These are phyloP conservation scores for Eulemur mongoz DNA, from an alignment of 2,797 vertebrate species.

Conservation along the genomic window DNA sequence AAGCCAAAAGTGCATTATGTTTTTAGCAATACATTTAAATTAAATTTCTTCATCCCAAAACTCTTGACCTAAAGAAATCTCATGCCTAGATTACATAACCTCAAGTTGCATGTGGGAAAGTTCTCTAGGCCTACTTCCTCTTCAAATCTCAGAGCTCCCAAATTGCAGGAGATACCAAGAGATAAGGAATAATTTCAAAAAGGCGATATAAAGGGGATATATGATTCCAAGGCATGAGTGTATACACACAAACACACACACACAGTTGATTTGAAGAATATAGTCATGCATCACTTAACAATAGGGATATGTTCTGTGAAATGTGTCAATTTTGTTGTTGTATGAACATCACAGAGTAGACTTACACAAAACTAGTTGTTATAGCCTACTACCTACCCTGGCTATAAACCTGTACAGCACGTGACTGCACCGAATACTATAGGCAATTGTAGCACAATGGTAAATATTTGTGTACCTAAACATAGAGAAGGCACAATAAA, in stretches of 20 bases:
- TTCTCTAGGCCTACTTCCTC: not conserved
- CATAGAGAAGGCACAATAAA: not conserved
- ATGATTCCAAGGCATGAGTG: not conserved
- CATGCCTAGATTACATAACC: not conserved
- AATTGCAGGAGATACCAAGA: not conserved
- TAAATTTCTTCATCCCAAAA: not conserved
- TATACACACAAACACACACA: not conserved
- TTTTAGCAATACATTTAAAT: not conserved
- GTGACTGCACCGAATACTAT: not conserved
- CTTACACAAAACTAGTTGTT: not conserved
- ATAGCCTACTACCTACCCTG: not conserved
- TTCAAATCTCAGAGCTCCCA: not conserved
- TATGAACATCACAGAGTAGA: not conserved
- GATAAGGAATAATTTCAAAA: not conserved
- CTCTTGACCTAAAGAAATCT: not conserved
- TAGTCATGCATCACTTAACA: not conserved
- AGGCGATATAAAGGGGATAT: fast-evolving
- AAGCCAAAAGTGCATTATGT: not conserved
- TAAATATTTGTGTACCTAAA: not conserved
- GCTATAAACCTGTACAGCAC: too few species aligned
- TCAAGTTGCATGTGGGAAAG: not conserved
- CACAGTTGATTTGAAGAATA: not conserved
- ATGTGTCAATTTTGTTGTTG: not conserved
- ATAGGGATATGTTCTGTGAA: not conserved
- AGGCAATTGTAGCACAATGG: not conserved